A percentile compares a stretch with the other conserved stretches of the same genome.
Evolutionary conservation across 2,113 vertebrate species (phyloP).

Genomic region (Channa maculata): DNA sequence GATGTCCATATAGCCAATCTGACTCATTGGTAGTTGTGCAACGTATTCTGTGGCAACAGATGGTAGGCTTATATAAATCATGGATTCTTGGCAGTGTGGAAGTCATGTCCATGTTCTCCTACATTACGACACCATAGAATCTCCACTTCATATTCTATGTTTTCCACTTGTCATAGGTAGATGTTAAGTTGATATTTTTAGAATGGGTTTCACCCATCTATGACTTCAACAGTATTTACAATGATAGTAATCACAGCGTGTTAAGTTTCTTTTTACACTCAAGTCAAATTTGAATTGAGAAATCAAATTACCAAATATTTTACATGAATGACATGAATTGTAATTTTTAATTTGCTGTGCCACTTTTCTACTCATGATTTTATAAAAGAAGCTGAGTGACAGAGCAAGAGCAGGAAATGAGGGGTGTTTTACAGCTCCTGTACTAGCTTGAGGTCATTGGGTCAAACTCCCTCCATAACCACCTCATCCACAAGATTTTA

Average conservation of each 20-base stretch:
- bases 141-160: conserved; percentile 37
- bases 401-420: conserved; percentile 3
- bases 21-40: conserved; percentile 67
- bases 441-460: conserved; percentile 8
- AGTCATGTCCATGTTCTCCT: conserved; percentile 64
- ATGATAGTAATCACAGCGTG: too few relatives aligned
- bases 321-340: too few relatives aligned
- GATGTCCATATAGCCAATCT: conserved; percentile 59
- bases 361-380: too few relatives aligned
- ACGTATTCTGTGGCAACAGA: conserved; percentile 75
- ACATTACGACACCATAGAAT: conserved; percentile 65
- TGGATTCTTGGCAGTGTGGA: conserved; percentile 63
- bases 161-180: conserved; percentile 10
- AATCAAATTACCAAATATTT: too few relatives aligned
- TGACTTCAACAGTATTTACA: too few relatives aligned
- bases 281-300: too few relatives aligned
- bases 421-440: conserved; percentile 18
- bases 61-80: conserved; percentile 78
- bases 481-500: conserved; percentile 33
- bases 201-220: too few relatives aligned
- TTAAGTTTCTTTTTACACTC: too few relatives aligned
- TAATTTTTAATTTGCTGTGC: too few relatives aligned
- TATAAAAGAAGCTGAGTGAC: background rate
- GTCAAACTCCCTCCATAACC: conserved; percentile 32
- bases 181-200: background rate